A percentile compares a stretch with the other conserved stretches of the same genome.
These are phyloP conservation scores for Nothoprocta pentlandii DNA, from an alignment of 2,113 vertebrate species.

Conservation along the genomic window DNA sequence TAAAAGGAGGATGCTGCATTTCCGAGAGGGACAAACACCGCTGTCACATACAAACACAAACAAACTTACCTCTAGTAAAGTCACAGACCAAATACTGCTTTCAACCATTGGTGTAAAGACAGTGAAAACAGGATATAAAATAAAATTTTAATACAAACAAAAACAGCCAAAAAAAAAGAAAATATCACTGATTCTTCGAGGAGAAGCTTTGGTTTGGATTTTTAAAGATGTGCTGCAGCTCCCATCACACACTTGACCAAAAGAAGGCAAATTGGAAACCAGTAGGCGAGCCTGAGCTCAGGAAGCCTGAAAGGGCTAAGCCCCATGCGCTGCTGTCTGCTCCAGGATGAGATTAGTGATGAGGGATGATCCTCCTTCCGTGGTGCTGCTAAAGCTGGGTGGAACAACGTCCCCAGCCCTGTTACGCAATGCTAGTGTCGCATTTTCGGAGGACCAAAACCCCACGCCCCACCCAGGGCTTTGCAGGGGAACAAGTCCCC, in stretches of 20 bases:
- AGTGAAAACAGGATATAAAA: slow-evolving; percentile 76
- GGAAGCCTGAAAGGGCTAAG: slow-evolving; percentile 26
- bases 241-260: slow-evolving; percentile 1
- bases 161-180: slow-evolving; percentile 44
- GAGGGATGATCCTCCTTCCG: slow-evolving; percentile 16
- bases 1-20: slow-evolving; percentile 83
- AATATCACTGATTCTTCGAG: slow-evolving; percentile 33
- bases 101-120: slow-evolving; percentile 82
- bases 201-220: background rate
- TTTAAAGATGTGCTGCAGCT: background rate
- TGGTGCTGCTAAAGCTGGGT: slow-evolving; percentile 14
- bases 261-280: slow-evolving; percentile 22
- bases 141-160: slow-evolving; percentile 67
- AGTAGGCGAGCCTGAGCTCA: slow-evolving; percentile 56
- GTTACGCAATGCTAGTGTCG: slow-evolving; percentile 39
- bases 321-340: slow-evolving; percentile 65
- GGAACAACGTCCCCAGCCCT: slow-evolving; percentile 30
- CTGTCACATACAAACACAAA: slow-evolving; percentile 72
- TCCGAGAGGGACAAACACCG: slow-evolving; percentile 67
- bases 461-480: background rate
- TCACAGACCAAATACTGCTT: slow-evolving; percentile 80
- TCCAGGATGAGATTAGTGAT: background rate
- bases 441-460: background rate
- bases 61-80: slow-evolving; percentile 84
- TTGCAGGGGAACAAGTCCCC: background rate